Conservation (phyloP, 2,888 invertebrate genomes). For the Rotaria sp. region DNA sequence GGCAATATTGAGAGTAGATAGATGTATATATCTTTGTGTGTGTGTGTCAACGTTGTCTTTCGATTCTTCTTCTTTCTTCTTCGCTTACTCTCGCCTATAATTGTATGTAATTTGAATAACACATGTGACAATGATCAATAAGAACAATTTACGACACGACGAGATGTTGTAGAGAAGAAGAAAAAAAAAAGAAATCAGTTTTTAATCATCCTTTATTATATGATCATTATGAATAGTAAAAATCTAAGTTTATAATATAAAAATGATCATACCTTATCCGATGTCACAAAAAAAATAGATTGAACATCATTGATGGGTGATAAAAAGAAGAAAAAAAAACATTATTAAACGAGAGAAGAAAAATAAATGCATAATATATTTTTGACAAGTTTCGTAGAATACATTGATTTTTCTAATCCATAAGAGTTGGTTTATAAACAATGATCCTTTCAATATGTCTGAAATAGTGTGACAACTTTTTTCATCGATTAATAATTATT, state of each 20-base stretch:
- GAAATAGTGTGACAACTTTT: too few species aligned
- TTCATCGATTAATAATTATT: too few species aligned
- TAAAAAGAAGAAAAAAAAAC: too few species aligned
- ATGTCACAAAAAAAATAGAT: too few species aligned
- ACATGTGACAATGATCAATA: conserved; percentile 10
- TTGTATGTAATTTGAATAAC: neutral
- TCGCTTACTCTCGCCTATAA: conserved; percentile 12
- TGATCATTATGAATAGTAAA: neutral
- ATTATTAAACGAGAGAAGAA: too few species aligned
- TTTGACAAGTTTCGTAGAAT: too few species aligned
- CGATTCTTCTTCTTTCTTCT: conserved; percentile 1
- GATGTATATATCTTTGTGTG: neutral
- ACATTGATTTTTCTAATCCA: too few species aligned
- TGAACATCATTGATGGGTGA: too few species aligned
- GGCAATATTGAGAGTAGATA: conserved; percentile 10
- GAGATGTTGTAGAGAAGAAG: neutral
- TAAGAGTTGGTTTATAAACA: too few species aligned
- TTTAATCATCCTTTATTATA: neutral
- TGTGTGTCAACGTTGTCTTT: conserved; percentile 22
- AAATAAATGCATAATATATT: too few species aligned
- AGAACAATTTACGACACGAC: neutral
- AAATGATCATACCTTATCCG: too few species aligned
- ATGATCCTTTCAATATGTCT: too few species aligned
- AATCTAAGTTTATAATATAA: neutral
- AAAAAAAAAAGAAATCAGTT: neutral